phyloP scores from a whole-genome alignment of 2,113 vertebrate species.

The Nycticryphes semicollaris region DNA sequence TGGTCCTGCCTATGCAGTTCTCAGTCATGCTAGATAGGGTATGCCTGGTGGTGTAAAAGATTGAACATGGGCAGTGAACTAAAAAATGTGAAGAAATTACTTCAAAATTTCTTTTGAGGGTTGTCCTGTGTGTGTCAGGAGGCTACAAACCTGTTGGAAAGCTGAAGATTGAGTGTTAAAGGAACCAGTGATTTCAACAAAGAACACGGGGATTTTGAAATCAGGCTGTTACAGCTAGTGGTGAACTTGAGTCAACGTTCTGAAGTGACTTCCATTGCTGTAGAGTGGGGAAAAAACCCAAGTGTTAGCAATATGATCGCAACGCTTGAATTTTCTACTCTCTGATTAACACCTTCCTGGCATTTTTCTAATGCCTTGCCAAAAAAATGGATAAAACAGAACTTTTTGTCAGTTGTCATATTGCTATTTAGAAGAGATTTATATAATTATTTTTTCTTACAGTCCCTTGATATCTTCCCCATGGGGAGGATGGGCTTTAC shows the following conservation, averaged over 20 bases:
- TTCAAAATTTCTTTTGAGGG: not conserved
- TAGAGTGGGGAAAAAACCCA: not conserved
- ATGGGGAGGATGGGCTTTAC: not conserved
- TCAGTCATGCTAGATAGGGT: not conserved
- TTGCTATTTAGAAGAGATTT: not conserved
- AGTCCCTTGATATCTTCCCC: not conserved
- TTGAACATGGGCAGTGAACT: not conserved
- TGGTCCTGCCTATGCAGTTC: not conserved
- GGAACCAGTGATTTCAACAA: slow-evolving; percentile 25
- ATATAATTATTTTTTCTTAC: not conserved
- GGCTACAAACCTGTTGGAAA: not conserved
- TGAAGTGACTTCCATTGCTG: not conserved
- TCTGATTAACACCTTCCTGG: not conserved
- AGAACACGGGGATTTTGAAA: not conserved
- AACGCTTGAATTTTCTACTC: not conserved
- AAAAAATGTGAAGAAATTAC: not conserved
- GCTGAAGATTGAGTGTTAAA: not conserved
- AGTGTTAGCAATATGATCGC: not conserved
- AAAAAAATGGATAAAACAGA: not conserved
- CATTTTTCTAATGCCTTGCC: not conserved
- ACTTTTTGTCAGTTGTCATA: no score
- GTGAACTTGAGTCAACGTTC: not conserved
- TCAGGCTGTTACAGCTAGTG: not conserved
- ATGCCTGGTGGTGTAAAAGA: not conserved
- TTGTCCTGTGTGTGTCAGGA: not conserved